phyloP scores from a whole-genome alignment of 1,140 invertebrate genomes.

The Stenopsyche tienmushanensis region DNA sequence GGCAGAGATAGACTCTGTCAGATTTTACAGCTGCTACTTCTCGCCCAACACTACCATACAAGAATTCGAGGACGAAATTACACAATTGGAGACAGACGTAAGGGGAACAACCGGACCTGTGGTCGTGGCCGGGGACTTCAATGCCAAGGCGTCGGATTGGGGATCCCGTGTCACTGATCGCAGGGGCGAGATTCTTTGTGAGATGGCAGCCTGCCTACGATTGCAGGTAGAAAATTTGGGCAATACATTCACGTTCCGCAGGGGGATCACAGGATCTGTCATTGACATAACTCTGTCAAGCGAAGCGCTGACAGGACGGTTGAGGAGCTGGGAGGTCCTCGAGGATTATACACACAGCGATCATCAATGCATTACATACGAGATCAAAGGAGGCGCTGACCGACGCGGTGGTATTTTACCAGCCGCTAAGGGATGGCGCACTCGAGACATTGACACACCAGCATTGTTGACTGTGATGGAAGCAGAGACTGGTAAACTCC shows the following conservation, averaged over 20 bases:
- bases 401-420: not conserved
- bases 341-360: slow-evolving; percentile 43
- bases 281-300: slow-evolving; percentile 43
- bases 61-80: not conserved
- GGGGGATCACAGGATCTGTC: slow-evolving; percentile 41
- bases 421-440: slow-evolving; percentile 12
- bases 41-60: not conserved
- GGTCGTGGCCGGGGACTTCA: too few relatives aligned
- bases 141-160: too few relatives aligned
- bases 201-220: not conserved
- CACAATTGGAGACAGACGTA: not conserved
- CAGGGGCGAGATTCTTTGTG: not conserved
- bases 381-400: not conserved
- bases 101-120: not conserved
- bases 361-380: slow-evolving; percentile 43
- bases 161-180: not conserved
- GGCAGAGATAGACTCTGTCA: not conserved
- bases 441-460: slow-evolving; percentile 30
- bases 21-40: slow-evolving; percentile 1
- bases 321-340: slow-evolving; percentile 40
- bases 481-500: slow-evolving; percentile 14
- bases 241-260: slow-evolving; percentile 39
- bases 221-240: slow-evolving; percentile 39
- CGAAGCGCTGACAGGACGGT: slow-evolving; percentile 12
- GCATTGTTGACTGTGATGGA: slow-evolving; percentile 27